Conservation (phyloP, 2,797 vertebrate genomes). For the Carapus acus region DNA sequence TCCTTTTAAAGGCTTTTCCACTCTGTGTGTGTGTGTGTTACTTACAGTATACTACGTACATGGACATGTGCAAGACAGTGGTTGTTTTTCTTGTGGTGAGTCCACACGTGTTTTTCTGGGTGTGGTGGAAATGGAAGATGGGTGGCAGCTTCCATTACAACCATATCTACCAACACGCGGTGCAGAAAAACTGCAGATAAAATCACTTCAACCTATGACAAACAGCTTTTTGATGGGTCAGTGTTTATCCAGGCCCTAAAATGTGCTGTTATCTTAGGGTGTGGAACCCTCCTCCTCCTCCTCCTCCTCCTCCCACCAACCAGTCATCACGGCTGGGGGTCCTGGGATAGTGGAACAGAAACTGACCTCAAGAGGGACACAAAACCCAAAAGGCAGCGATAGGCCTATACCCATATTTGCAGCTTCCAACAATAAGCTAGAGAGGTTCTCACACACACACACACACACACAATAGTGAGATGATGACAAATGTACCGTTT, state of each 20-base stretch:
- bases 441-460: constrained; percentile 14
- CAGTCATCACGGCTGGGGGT: constrained; percentile 58
- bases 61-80: constrained; percentile 9
- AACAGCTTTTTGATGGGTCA: constrained; percentile 29
- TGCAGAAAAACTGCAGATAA: constrained; percentile 41
- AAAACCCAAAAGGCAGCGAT: constrained; percentile 32
- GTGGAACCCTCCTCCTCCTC: constrained; percentile 44
- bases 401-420: constrained; percentile 28
- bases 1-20: constrained; percentile 17
- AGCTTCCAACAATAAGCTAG: constrained; percentile 31
- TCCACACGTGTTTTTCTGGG: constrained; percentile 6
- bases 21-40: constrained; percentile 12
- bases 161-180: constrained; percentile 42
- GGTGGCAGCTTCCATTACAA: constrained; percentile 18
- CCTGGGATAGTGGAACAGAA: constrained; percentile 65
- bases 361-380: constrained; percentile 52
- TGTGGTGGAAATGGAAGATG: constrained; percentile 19
- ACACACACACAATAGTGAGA: not conserved
- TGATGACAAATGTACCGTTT: too few relatives aligned
- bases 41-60: constrained; percentile 18
- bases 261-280: constrained; percentile 65
- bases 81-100: constrained; percentile 4
- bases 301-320: too few relatives aligned
- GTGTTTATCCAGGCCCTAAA: constrained; percentile 66
- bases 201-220: constrained; percentile 40